phyloP scores from a whole-genome alignment of 2,888 invertebrate species.

The Cheilosia vulpina region DNA sequence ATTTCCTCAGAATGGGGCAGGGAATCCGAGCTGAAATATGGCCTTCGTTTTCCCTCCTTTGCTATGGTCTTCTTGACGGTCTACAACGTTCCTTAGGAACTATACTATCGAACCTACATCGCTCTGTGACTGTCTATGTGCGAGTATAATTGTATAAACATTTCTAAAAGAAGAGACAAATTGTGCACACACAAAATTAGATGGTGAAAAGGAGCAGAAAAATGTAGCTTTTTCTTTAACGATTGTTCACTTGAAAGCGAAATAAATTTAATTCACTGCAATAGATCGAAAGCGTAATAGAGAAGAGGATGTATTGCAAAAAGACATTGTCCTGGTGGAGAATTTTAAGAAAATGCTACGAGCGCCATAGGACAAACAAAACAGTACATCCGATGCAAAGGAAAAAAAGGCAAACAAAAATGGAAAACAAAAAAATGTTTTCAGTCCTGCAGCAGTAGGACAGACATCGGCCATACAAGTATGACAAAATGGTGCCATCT shows the following conservation, averaged over 20 bases:
- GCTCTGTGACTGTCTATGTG: too few relatives aligned
- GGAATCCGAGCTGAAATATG: too few relatives aligned
- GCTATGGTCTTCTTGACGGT: too few relatives aligned
- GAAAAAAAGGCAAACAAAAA: background rate
- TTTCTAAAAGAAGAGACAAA: conserved; percentile 29
- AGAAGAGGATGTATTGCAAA: background rate
- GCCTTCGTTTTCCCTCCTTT: too few relatives aligned
- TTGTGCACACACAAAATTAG: conserved; percentile 33
- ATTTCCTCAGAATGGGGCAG: too few relatives aligned
- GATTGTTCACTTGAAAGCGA: background rate
- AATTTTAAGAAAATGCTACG: conserved; percentile 41
- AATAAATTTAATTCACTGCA: conserved; percentile 47
- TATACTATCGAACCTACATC: too few relatives aligned
- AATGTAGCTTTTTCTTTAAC: background rate
- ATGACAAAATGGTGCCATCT: conserved; percentile 70
- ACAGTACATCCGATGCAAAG: background rate
- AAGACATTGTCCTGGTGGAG: conserved; percentile 24
- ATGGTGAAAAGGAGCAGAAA: background rate
- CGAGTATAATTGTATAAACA: conserved; percentile 34
- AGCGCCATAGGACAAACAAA: conserved; percentile 30
- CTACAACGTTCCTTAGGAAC: too few relatives aligned
- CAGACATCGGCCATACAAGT: conserved; percentile 58
- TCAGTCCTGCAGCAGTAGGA: conserved; percentile 59
- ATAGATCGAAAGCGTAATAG: conserved; percentile 37
- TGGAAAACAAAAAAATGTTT: conserved; percentile 26